A percentile compares a stretch with the other conserved stretches of the same genome.
Evolutionary conservation across 2,113 vertebrate species (phyloP).

Genomic region (Oncorhynchus kisutch): DNA sequence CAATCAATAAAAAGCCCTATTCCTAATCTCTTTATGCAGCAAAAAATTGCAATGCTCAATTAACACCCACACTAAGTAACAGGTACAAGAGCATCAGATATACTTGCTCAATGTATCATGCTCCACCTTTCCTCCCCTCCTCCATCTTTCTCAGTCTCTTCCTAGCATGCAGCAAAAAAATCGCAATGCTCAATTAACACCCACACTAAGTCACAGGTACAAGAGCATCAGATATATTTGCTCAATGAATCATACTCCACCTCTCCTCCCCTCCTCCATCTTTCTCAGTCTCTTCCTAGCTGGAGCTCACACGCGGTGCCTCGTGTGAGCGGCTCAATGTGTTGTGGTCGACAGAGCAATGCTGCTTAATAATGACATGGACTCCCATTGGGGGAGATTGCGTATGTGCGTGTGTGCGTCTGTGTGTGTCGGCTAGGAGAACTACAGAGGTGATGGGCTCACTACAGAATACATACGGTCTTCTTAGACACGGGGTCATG

Average conservation of each 20-base stretch:
- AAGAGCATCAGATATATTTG: slow-evolving; percentile 9
- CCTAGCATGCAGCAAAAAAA: not conserved
- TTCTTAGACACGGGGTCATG: not conserved
- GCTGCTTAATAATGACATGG: slow-evolving; percentile 12
- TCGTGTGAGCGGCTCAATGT: not conserved
- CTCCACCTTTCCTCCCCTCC: not conserved
- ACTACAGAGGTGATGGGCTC: not conserved
- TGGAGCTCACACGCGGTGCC: not conserved
- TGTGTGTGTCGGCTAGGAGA: not conserved
- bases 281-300: not conserved
- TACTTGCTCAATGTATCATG: not conserved
- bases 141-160: not conserved
- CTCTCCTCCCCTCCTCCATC: not conserved
- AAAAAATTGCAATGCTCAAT: not conserved
- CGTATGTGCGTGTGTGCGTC: not conserved
- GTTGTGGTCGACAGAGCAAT: not conserved
- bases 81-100: slow-evolving; percentile 7
- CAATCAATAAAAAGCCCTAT: not conserved
- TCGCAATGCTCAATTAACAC: not conserved
- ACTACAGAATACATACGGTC: slow-evolving; percentile 2
- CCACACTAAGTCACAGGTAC: not conserved
- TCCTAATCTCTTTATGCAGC: not conserved
- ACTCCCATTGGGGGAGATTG: slow-evolving; percentile 13
- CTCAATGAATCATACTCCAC: slow-evolving; percentile 2
- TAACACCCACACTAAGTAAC: not conserved